Base-by-base conservation (phyloP, 2,888 invertebrate genomes). In the Micropterix aruncella region DNA sequence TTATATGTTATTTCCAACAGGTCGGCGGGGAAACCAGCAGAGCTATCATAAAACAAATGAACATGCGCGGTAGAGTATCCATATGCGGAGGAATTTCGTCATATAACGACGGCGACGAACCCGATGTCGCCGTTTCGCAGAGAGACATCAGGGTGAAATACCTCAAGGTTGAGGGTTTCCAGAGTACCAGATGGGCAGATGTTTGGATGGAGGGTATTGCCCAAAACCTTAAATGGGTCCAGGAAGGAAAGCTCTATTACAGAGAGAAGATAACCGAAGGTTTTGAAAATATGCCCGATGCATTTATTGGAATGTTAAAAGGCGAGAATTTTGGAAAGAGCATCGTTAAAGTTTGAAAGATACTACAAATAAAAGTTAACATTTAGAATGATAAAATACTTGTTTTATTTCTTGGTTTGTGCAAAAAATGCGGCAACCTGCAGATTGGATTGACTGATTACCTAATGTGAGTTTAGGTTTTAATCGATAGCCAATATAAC, bases 271-370 rank as follows among this genome's bases (percentile, higher is more conserved):
- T 79, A 2, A 75, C 74, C 1, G 61, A 76, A 37, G 83, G 81
- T 16, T 83, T 84, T 55, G 78, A 80, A 48, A 76, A 76, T 45
- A 72, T 77, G 59, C 72, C 71, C 2, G 62, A 75, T 38, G 82
- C 83, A 19, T 80, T 84, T 51, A 65, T 74, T 48, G 77, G 73
- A 12, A 63, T 83, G 57, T 65, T 69, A 41, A 59, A 51, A 40
- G 83, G 83, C 14, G 71, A 70, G 19, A 83, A 80, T 56, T 65
- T 62, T 17, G 83, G 83, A 46, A 83, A 83, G 65, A 74, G 77
- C 44, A 60, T 83, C 47, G 74, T 83, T 2, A 73, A 75, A 65
- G 66, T 68, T 3, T 70, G 58, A 60, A 46, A 12, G 7, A 37
- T 37, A 14, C n/a, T 5, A 18, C 5, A 18, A n/a, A n/a, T n/a